Percentiles rank a stretch among this genome's conserved stretches.
Conservation (phyloP, 2,113 vertebrate species). For the Laticauda colubrina region DNA sequence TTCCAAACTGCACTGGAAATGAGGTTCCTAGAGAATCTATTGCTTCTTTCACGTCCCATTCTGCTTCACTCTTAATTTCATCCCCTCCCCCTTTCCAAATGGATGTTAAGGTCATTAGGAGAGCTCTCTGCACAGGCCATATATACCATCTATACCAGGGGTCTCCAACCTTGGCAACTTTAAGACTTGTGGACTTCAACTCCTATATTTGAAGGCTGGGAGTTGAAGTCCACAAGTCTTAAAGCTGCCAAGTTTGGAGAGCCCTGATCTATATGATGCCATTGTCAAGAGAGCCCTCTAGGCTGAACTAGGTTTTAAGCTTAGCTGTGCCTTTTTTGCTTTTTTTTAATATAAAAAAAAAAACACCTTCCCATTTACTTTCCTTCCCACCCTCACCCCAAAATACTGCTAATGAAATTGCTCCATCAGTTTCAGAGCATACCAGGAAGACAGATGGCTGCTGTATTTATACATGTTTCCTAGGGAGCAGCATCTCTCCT, state of each 20-base stretch:
- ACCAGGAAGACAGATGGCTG: accelerated
- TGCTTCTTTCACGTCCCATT: neutral
- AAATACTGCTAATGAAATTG: neutral
- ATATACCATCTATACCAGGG: neutral
- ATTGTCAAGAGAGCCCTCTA: constrained; percentile 26
- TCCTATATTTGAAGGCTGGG: too few species aligned
- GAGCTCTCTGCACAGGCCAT: constrained; percentile 5
- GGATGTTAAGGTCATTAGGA: constrained; percentile 40
- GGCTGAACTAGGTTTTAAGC: constrained; percentile 47
- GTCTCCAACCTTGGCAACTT: too few species aligned
- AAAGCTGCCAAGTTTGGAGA: too few species aligned
- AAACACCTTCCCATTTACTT: neutral
- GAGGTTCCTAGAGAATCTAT: constrained; percentile 41
- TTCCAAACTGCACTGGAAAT: constrained; percentile 13
- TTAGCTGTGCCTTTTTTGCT: constrained; percentile 65
- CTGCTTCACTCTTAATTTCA: constrained; percentile 38
- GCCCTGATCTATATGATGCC: neutral
- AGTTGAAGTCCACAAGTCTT: too few species aligned
- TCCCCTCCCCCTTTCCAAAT: constrained; percentile 15
- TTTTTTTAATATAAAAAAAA: constrained; percentile 14
- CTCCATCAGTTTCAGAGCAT: constrained; percentile 12
- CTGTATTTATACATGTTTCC: neutral
- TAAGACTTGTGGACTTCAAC: too few species aligned
- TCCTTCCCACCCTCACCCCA: neutral
- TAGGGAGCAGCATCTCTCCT: constrained; percentile 28